Evolutionary conservation across 2,888 invertebrate genomes (phyloP), one percentile per base, ranked within the genome.

Genomic region (Podabrus alpinus): DNA sequence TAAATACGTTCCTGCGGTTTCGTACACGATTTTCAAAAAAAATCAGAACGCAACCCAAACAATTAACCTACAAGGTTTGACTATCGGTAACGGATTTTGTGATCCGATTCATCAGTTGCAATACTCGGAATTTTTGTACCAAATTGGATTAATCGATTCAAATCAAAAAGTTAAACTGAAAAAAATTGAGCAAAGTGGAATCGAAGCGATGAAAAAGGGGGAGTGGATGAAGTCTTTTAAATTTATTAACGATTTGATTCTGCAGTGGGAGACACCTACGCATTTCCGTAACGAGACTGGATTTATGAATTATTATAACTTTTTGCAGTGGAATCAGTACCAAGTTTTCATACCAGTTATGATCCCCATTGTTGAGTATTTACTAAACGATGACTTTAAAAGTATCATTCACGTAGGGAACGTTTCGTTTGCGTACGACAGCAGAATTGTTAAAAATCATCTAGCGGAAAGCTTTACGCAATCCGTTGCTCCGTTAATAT

Each of bases 321-420:
- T 90, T 83, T 85, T 96, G 15, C 88, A 91, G 68, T 89, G 92
- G 0, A 88, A 90, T 69, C 92, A 92, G 67, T 85, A 87, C 1
- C 88, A 90, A 66, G 87, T 85, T 7, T 86, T 88, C 15, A 86
- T 87, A 19, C 85, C 88, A 80, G 89, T 88, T 76, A 92, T 92
- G 87, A 89, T 90, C 0, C 88, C 89, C 0, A 94, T 91, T 89
- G 86, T 93, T 77, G 93, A 94, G 81, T 45, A n/a, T 45, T 9
- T 45, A 45, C 9, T 45, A n/a, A 88, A 88, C 59, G 87, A 87
- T 66, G 88, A 89, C 64, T 90, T 94, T 0, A 90, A 96, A 1
- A 90, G 89, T 71, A 92, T 93, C 0, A 93, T 97, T 74, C 97
- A 97, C 85, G 97, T 97, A 0, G 97, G 97, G 2, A 92, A 94